Conservation (phyloP, 1,140 invertebrate species). For the Penaeus indicus region DNA sequence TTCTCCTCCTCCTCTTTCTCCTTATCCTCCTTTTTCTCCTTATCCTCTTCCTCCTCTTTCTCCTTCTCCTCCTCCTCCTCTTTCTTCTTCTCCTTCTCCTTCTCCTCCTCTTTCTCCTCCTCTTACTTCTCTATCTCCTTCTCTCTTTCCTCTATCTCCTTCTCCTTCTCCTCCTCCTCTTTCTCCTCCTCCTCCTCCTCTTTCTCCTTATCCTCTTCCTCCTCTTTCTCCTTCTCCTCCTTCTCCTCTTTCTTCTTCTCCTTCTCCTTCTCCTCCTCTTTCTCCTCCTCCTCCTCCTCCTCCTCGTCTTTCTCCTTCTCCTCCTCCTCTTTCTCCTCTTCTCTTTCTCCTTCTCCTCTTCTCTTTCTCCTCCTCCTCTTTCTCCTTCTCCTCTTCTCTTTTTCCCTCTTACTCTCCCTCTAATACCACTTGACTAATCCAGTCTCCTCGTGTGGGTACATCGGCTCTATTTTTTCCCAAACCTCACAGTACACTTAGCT, state of each 20-base stretch:
- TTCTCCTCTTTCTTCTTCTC: not conserved
- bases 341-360: constrained; percentile 3
- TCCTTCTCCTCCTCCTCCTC: not conserved
- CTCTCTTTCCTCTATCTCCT: not conserved
- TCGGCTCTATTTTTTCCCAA: no score
- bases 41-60: not conserved
- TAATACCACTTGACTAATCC: no score
- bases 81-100: not conserved
- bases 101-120: not conserved
- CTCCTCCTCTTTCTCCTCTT: no score
- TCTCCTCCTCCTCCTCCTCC: not conserved
- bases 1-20: not conserved
- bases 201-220: not conserved
- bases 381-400: not conserved
- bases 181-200: not conserved
- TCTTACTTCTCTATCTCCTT: not conserved
- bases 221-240: not conserved
- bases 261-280: not conserved
- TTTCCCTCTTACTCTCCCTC: not conserved
- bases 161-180: not conserved
- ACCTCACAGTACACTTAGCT: no score
- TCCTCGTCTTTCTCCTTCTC: no score
- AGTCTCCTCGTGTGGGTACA: no score
- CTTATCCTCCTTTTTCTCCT: not conserved
- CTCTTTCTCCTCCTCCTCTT: constrained; percentile 16